Evolutionary conservation across 2,888 invertebrate genomes (phyloP), one percentile per base, ranked within the genome.

Genomic region (Philereme vetulata): DNA sequence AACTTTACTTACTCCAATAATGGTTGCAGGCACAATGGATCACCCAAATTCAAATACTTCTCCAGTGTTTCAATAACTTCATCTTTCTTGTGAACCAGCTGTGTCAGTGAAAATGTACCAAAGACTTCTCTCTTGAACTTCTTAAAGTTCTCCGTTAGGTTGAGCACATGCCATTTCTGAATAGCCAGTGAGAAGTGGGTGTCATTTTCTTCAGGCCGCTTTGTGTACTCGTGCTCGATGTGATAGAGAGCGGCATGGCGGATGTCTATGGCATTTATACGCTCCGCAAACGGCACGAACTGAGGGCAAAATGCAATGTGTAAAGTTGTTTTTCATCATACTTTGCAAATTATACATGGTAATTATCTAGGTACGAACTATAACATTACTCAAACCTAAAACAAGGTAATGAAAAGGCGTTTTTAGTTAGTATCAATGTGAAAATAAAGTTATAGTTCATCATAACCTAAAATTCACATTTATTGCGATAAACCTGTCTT

Each of bases 141-240:
- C 49, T 94, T 94, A 83, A 96, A 98, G 77, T 96, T 95, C 72
- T 97, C 95, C 0, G 97, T 96, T 65, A 97, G 93, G 86, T 98
- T 98, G 32, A 98, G 93, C 3, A 95, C 96, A 76, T 95, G 94
- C 98, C 98, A 99, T 93, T 98, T 98, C 66, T 95, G 94, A 32
- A 98, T 83, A 0, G 97, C 94, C 81, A 97, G 94, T 72, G 95
- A 93, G 82, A 99, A 98, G 80, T 95, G 95, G 0, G 97, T 97
- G 76, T 95, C 95, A 52, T 93, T 90, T 54, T 95, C 95, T 69
- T 95, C 95, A 5, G 95, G 94, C 7, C 94, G 93, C 67, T 94
- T 93, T 56, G 96, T 94, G 81, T 97, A 95, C 67, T 93, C 94
- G 84, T 97, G 96, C 35, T 94, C 94, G 51, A 98, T 95, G 75